A percentile compares a stretch with the other conserved stretches of the same genome.
Evolutionary conservation across 1,140 invertebrate genomes (phyloP).

Genomic region (Caerostris extrusa): DNA sequence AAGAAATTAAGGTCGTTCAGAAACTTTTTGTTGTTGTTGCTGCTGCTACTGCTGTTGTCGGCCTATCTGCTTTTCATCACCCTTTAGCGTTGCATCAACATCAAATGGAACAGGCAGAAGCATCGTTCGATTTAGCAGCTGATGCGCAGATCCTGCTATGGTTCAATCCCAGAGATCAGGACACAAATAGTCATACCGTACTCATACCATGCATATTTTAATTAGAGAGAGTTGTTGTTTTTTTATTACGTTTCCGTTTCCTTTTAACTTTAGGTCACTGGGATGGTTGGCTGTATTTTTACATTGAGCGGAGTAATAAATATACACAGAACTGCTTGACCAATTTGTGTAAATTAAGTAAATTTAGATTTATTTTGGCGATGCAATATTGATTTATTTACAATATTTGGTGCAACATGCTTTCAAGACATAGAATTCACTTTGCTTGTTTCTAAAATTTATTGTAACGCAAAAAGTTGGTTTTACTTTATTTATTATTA

Average conservation of each 20-base stretch:
- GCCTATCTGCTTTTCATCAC: neutral
- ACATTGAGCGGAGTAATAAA: neutral
- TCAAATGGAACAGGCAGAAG: neutral
- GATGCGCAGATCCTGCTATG: constrained; percentile 28
- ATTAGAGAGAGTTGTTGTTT: neutral
- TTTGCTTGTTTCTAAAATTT: neutral
- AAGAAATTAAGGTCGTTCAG: constrained; percentile 42
- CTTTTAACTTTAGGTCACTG: neutral
- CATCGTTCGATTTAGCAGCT: constrained; percentile 7
- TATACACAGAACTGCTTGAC: neutral
- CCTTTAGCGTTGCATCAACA: neutral
- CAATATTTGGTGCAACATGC: neutral
- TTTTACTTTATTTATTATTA: too few species aligned
- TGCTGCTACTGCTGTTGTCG: neutral
- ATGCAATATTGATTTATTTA: neutral
- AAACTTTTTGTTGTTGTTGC: neutral
- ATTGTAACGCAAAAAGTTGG: neutral
- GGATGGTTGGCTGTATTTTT: neutral
- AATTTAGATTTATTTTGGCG: neutral
- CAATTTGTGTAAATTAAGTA: neutral
- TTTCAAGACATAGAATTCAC: neutral
- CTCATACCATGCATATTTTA: neutral
- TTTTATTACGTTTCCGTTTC: neutral
- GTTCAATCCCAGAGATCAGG: neutral
- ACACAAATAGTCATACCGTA: neutral